These are phyloP conservation scores for Crambe crambe DNA, from an alignment of 37 sponge, comb jelly and placozoan genomes.

Conservation along the genomic window DNA sequence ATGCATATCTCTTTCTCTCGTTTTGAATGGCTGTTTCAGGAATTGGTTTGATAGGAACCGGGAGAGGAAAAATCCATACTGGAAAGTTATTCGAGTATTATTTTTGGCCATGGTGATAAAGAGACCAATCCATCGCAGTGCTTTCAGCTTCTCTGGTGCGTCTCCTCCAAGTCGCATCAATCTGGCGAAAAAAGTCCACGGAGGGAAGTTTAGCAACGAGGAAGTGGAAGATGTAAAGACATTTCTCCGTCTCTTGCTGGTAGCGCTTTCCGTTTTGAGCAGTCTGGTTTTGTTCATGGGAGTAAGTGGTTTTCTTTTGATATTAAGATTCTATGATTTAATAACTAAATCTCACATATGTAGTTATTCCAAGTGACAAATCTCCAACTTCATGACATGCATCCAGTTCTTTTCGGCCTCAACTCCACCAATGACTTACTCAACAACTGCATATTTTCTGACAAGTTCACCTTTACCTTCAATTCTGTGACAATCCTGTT, in stretches of 20 bases:
- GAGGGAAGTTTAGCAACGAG: conserved; percentile 22
- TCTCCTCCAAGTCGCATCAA: conserved; percentile 12
- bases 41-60: conserved; percentile 1
- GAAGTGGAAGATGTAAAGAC: conserved; percentile 55
- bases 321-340: neutral
- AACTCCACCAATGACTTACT: too few relatives aligned
- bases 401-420: too few relatives aligned
- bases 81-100: conserved; percentile 62
- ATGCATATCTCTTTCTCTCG: conserved; percentile 11
- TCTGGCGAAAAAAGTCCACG: conserved; percentile 31
- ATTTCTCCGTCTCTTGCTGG: conserved; percentile 5
- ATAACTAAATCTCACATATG: too few relatives aligned
- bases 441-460: too few relatives aligned
- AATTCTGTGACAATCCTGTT: conserved; percentile 1
- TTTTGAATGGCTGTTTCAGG: neutral
- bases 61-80: conserved; percentile 4
- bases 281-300: conserved; percentile 8
- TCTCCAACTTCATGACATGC: too few relatives aligned
- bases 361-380: too few relatives aligned
- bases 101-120: conserved; percentile 45
- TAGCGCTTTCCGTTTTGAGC: conserved; percentile 1
- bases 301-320: neutral
- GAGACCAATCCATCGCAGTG: conserved; percentile 15
- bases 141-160: conserved; percentile 10
- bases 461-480: neutral